Evolutionary conservation across 37 sponge, comb jelly and placozoan genomes (phyloP), one percentile per base, ranked within the genome.

Genomic region (Geodia barretti): DNA sequence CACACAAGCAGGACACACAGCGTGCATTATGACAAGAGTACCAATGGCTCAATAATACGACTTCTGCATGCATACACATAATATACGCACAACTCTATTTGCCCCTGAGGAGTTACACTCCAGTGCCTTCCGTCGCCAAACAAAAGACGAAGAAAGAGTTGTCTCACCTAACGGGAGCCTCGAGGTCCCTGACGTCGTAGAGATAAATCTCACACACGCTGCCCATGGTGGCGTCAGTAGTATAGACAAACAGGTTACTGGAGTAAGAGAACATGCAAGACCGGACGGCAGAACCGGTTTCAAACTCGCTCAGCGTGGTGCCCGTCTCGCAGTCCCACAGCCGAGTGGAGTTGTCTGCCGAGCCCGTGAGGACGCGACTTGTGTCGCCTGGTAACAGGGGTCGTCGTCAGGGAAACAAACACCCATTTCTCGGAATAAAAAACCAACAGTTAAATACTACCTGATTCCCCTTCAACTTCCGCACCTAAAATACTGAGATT

Each of bases 251-350:
- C 41, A 67, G 39, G 34, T 87, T 75, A 4, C 95, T 87, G 7
- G 82, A 60, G 39, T 72, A 39, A 29, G 90, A 92, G 60, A 98
- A 98, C 32, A 83, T 89, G 76, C 99, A 98, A 0, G 97, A 79
- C 32, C 99, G 67, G 2, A 96, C 93, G 1, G 95, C 87, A 24
- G 97, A 86, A 40, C 75, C 80, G 19, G 95, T 92, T 28, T 81
- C 68, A 79, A 81, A 83, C 20, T 68, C 84, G 3, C 58, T 33
- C 29, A 93, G 59, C 60, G 76, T 76, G 38, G 39, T 70, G 35
- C 99, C 99, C 8, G 89, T 94, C 67, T 94, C 95, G 68, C 95
- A 92, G 84, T 98, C 95, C 99, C 99, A 98, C 32, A 98, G 68
- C n/a, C 83, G 74, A 54, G 88, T 84, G 21, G 91, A 79, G 82